Base-by-base conservation (phyloP, 1,140 invertebrate species). In the Zaprionus gabonicus region DNA sequence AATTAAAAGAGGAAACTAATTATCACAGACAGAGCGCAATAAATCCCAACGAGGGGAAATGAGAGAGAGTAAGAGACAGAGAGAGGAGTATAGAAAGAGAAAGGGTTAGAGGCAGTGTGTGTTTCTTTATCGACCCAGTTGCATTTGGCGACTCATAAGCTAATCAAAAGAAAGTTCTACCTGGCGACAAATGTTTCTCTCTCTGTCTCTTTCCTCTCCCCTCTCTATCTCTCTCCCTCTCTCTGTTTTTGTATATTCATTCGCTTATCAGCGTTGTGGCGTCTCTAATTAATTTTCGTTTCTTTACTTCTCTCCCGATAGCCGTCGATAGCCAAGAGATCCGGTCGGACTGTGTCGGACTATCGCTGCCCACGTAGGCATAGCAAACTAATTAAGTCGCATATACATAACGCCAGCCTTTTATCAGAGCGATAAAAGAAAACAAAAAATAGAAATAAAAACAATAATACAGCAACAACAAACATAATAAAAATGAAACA, bases 381-480 rank as follows among this genome's bases (percentile, higher is more conserved):
- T 46, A 59, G 78, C 58, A 82, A 82, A 90, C 85, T 90, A 90
- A 90, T 90, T 90, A 90, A 90, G 81, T 85, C 85, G 76, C 81
- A 77, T 74, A 90, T 82, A 90, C 85, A 90, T 82, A 90, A 90
- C 64, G 79, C 85, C 81, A 85, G 64, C 64, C 49, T 75, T 84
- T 88, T 90, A 88, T 88, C 85, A 74, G 58, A 71, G 46, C 71
- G 68, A 75, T 74, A 78, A 65, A 73, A 85, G 76, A 86, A 78
- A 85, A 79, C n/a, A 79, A 63, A 53, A 66, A 82, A 65, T 23
- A 25, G 13, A 27, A 17, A 41, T 34, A 20, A 34, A 41, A n/a
- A 68, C 36, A 60, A 34, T 34, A 34, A 31, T 2, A 9, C 31
- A 46, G 46, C 15, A 41, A 13, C 12, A 34, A 49, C 58, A 55